Evolutionary conservation across 64 coral and sea anemone species (phyloP), one percentile per base, ranked within the genome.

Genomic region (Cladopsammia gracilis): DNA sequence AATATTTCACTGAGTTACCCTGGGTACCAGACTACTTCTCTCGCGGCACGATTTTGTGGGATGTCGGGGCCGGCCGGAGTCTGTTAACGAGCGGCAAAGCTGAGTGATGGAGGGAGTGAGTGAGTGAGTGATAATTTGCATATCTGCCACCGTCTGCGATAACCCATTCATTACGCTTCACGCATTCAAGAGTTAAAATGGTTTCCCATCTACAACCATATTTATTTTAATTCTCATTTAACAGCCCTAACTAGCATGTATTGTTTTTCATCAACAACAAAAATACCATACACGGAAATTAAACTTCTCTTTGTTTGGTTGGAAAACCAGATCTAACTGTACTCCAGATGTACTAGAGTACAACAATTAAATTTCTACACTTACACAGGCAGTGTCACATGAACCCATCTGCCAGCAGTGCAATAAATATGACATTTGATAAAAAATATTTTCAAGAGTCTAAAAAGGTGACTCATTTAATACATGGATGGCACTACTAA

Each of bases 381-480:
- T 53, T 54, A 22, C n/a, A 77, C 75, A 77, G 75, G 10, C 45
- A 22, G 3, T 9, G 3, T 9, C 11, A 18, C 11, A 49, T 57
- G 19, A 77, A 48, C 18, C 11, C 53, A 4, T 48, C 75, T 77
- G 75, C 75, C 75, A 22, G 75, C 75, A 77, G 75, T 49, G 50
- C 23, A 77, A 77, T 77, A 77, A 77, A 77, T 77, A 77, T 49
- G 9, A 77, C 20, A 57, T 56, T 54, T 11, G 53, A 56, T 18
- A 50, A 54, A 52, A 77, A 77, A 77, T n/a, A 48, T 75, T 75
- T 48, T 75, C 72, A 77, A 25, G 48, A 77, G 48, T 77, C 48
- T 77, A 54, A 77, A 34, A 77, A 77, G n/a, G 5, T 25, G 50
- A 52, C 46, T 46, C 48, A 47, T 52, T 53, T 53, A 19, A 64